Base-by-base conservation (phyloP, 2,888 invertebrate genomes). In the Shargacucullia verbasci region DNA sequence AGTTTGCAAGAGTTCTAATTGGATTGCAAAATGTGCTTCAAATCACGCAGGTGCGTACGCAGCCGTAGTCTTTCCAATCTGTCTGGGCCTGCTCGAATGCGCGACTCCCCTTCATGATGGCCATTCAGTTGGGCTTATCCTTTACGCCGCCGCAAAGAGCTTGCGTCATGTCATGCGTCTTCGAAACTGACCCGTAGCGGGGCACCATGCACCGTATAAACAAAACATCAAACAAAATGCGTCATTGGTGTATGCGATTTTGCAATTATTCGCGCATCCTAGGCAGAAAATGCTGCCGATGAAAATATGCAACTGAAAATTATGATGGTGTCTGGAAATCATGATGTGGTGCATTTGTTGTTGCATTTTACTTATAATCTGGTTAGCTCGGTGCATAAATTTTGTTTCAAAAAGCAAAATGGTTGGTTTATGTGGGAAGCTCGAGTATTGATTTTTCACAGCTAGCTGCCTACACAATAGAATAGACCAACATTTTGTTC, bases 41-140 rank as follows among this genome's bases (percentile, higher is more conserved):
- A 93, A 94, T 92, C 96, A 97, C 97, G 97, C 97, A 98, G 97
- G 98, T 98, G 97, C 98, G 97, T 97, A 98, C 98, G 98, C 98
- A 98, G 98, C 95, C 97, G 97, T 97, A 97, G 96, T 96, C 96
- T 95, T 94, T 95, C 95, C 95, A 95, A 96, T 95, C 96, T 95
- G 95, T 97, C 97, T 97, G 97, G 96, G 97, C 97, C 96, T 97
- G 97, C 97, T 97, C 97, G 95, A 95, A 95, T 95, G 94, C 95
- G 94, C 95, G 92, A 86, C 86, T 83, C 85, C 90, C 92, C 88
- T 91, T 88, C 93, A 92, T 94, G 90, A 89, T 92, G 92, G 92
- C 92, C 92, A 93, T 92, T 94, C 93, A 91, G 92, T 94, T 94
- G 89, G 91, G 88, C 87, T 90, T 91, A 90, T 88, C 91, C 92